A percentile compares a stretch with the other conserved stretches of the same genome.
Conservation (phyloP, 2,797 vertebrate genomes). For the Eulemur rubriventer region DNA sequence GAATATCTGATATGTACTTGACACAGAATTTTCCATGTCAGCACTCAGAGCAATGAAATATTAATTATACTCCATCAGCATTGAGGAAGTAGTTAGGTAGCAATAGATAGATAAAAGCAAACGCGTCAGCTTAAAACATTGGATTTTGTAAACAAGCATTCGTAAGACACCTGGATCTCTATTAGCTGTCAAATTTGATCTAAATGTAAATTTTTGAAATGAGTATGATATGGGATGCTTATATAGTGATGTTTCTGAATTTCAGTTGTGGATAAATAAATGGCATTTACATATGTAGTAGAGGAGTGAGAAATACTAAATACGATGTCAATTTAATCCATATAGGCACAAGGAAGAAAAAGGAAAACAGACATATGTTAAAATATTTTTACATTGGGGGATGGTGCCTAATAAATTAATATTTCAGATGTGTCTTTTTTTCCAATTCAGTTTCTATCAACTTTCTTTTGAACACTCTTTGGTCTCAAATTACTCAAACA, state of each 20-base stretch:
- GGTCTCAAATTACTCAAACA: neutral
- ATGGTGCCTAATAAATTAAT: neutral
- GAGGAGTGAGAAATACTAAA: neutral
- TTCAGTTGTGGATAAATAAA: neutral
- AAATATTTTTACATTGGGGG: neutral
- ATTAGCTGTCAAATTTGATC: slow-evolving; percentile 47
- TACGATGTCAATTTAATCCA: neutral
- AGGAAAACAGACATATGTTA: neutral
- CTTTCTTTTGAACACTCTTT: neutral
- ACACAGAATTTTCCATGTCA: neutral
- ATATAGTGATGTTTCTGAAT: neutral
- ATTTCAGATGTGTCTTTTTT: neutral
- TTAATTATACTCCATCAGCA: slow-evolving; percentile 26
- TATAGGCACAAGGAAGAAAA: neutral
- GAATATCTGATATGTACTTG: neutral
- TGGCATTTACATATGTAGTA: neutral
- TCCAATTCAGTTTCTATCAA: neutral
- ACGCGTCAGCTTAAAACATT: neutral
- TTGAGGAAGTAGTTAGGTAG: neutral
- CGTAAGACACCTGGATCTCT: slow-evolving; percentile 31
- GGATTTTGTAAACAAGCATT: slow-evolving; percentile 44
- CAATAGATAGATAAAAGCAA: neutral
- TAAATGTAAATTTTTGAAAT: slow-evolving; percentile 35
- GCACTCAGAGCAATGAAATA: neutral
- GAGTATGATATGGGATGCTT: neutral